Percentiles rank a stretch among this genome's conserved stretches.
Conservation (phyloP, 2,797 vertebrate genomes). For the Pelobates cultripes region DNA sequence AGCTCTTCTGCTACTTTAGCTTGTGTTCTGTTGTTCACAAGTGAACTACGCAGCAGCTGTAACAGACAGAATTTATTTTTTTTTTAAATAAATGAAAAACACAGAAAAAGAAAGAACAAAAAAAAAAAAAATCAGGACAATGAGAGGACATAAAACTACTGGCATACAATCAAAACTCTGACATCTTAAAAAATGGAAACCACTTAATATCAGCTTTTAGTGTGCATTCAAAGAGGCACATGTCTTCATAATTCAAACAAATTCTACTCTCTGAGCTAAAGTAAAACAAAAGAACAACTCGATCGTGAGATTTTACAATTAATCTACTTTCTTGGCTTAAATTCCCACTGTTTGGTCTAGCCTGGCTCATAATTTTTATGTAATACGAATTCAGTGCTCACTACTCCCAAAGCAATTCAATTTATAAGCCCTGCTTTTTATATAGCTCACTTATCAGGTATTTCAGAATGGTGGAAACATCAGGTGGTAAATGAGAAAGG, state of each 20-base stretch:
- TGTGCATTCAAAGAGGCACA: slow-evolving; percentile 40
- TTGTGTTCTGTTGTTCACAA: slow-evolving; percentile 98
- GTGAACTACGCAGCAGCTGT: slow-evolving; percentile 90
- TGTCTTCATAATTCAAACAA: slow-evolving; percentile 49
- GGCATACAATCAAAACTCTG: slow-evolving; percentile 39
- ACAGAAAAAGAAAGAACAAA: neutral
- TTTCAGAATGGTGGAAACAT: too few species aligned
- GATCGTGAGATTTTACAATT: slow-evolving; percentile 46
- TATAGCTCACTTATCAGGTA: too few species aligned
- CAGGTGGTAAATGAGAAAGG: too few species aligned
- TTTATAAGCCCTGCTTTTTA: too few species aligned
- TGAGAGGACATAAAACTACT: slow-evolving; percentile 24
- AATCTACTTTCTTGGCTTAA: slow-evolving; percentile 38
- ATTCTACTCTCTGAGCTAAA: slow-evolving; percentile 22
- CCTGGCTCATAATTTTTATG: neutral
- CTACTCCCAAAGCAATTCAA: too few species aligned
- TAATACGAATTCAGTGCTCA: too few species aligned
- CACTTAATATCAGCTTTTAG: slow-evolving; percentile 52
- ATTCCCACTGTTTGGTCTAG: slow-evolving; percentile 37
- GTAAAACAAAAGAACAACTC: slow-evolving; percentile 47
- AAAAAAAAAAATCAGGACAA: slow-evolving; percentile 47
- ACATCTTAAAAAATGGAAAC: slow-evolving; percentile 49
- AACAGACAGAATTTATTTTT: neutral
- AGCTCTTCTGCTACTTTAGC: slow-evolving; percentile 97
- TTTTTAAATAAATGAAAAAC: too few species aligned